Base-by-base conservation (phyloP, 35 echinoderm and acorn worm species). In the Heliocidaris tuberculata region DNA sequence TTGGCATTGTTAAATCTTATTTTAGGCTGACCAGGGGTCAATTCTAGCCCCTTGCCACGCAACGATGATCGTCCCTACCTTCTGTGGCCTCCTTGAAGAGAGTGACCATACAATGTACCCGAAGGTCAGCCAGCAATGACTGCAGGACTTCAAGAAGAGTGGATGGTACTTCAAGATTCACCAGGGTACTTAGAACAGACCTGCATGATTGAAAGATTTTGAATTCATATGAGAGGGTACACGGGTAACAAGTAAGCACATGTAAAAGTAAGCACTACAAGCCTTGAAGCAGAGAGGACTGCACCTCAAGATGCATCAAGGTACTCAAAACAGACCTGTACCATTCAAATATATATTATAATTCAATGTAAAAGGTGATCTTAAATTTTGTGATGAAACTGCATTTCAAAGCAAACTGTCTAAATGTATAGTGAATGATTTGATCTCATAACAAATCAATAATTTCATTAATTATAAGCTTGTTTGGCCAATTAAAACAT, bases 81-180 rank as follows among this genome's bases (percentile, higher is more conserved):
- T 99, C 98, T 86, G 95, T 97, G 17, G 98, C 97, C 88, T 99
- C 96, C 61, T 95, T 94, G 94, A 99, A 99, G 52, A 99, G 94
- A 13, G 95, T 96, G 21, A 94, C 89, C 96, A 99, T 96, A 92
- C 98, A 99, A 85, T 97, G 97, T 11, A 96, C 94, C 49, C 98
- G 92, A 4, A 99, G 95, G n/a, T 97, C 98, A 50, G 96, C 94
- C 12, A 97, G 65, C 24, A 99, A 90, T 11, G 94, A 95, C 48
- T 99, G 95, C 24, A 99, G 60, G 59, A 96, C 94, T 48, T 97
- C 95, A 86, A 99, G 60, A 16, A 95, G 92, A n/a, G 96, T 90
- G 4, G 97, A 89, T 24, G 98, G 98, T 29, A 99, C 96, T 88
- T 99, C 98, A 30, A 99, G 94, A 50, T 88, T 90, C 27, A 94